Base-by-base conservation (phyloP, 2,888 invertebrate genomes). In the Cinara cedri region DNA sequence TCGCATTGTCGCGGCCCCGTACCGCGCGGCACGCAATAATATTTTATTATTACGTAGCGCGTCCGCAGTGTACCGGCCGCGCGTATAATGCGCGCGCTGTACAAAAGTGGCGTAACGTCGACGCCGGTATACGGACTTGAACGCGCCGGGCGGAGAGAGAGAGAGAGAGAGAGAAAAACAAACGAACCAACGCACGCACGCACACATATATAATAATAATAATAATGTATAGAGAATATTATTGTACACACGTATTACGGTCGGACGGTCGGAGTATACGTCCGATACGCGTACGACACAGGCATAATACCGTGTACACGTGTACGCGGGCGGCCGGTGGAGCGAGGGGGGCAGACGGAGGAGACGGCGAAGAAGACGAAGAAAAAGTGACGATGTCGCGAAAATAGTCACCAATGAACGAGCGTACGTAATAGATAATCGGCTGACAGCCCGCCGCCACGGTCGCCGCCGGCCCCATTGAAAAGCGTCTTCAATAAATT, bases 401-500 rank as follows among this genome's bases (percentile, higher is more conserved):
- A 75, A 65, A 65, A 75, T n/a, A 21, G 74, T 74, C 63, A 54
- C 63, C 74, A n/a, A 65, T 24, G 75, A 44, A 54, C 16, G 63
- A 54, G 75, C 24, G 65, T 16, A 65, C 24, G 42, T n/a, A 65
- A 65, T 65, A 54, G 75, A 75, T 75, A 65, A 75, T 55, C 65
- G 72, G 14, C 51, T 51, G 72, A 74, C 62, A 63, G 72, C 62
- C 16, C n/a, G 44, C 26, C 26, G 26, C 34, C 65, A 14, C 65
- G 19, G 51, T 49, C 55, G 11, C 70, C 21, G 16, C 26, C 24
- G 72, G 74, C 34, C 42, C 75, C 63, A 65, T 75, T 65, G 65
- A 75, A 75, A 65, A 65, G 54, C 75, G 75, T 75, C 54, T 54
- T 54, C 75, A 24, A 75, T 75, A 75, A 75, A 75, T 75, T 55